Evolutionary conservation across 2,113 vertebrate genomes (phyloP), one percentile per base, ranked within the genome.

Genomic region (Opisthocomus hoazin): DNA sequence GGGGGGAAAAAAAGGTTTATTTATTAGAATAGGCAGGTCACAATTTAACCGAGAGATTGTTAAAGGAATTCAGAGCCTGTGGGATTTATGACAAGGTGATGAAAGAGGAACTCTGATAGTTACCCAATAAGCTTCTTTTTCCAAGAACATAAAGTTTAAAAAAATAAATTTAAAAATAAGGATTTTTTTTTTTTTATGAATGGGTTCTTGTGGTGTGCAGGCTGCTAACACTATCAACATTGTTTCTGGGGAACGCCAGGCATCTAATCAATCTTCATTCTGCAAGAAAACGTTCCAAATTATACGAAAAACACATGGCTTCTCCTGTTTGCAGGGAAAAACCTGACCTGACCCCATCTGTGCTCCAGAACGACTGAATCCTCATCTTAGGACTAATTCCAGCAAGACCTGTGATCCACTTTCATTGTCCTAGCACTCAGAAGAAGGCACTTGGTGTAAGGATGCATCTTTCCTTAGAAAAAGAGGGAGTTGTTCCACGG

Each of bases 261-360:
- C 96, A 95, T 96, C 97, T 96, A 97, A 97, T 97, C 97, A 97
- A 97, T 97, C 96, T 97, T 97, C 95, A 95, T 94, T 97, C 95
- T 89, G 86, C 68, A 96, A 84, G 86, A 94, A 96, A 96, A 93
- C 0, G 90, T 96, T 97, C 96, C 90, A 93, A 86, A 95, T 95
- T 97, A 95, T 94, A 96, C 73, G 15, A 96, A 96, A 96, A 95
- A 93, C 96, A 96, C 96, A 96, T 97, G 96, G 96, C 83, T 96
- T 97, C 96, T 96, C 85, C 93, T 86, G 90, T 92, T 96, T 86
- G 83, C 88, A 93, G 92, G 96, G 94, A 88, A 93, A 94, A 96
- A 85, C 85, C 94, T 84, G 86, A 92, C 94, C 92, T 88, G 92
- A 96, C 90, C 92, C 82, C 82, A 93, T 93, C 76, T 95, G 85